Evolutionary conservation across 2,797 vertebrate genomes (phyloP), one percentile per base, ranked within the genome.

Genomic region (Sebastes glaucus): DNA sequence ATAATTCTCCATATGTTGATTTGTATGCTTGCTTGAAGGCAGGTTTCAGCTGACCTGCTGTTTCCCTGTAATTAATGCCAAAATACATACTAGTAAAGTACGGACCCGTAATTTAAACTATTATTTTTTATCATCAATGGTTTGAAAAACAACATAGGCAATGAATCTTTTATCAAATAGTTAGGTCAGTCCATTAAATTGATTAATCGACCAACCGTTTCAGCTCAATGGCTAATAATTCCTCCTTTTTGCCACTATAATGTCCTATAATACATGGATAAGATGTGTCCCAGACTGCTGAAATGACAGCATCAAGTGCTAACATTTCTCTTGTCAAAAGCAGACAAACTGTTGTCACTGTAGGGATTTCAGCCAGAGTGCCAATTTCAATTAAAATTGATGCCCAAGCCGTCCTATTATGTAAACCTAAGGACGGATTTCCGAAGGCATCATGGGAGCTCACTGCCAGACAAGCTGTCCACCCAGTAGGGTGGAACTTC

Each of bases 401-500:
- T 60, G 66, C 59, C 68, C 30, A 60, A 66, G 49, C 2, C 55
- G 49, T 72, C 61, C 9, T 20, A 59, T 85, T 81, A 75, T 53
- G 20, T 71, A 82, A 85, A 72, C 38, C 55, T 70, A 38, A 71
- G 11, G 77, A 80, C 74, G 86, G 62, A 83, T 86, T 88, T 80
- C 22, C 2, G 73, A 77, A 77, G 59, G 46, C 79, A 66, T 86
- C 73, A 20, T 65, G 62, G 67, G 55, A 4, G 7, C 70, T 87
- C 59, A 4, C 77, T 69, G 84, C 73, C 79, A 85, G 76, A 82
- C 80, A 78, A 86, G 85, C 83, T 87, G 86, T 90, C 81, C 63
- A n/a, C 76, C 66, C 85, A 80, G 82, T 71, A 53, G 70, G 82
- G 74, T 25, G 65, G 71, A 66, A 82, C 68, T 53, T 83, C 79